Evolutionary conservation across 2,797 vertebrate genomes (phyloP).

Genomic region (Peromyscus melanophrys): DNA sequence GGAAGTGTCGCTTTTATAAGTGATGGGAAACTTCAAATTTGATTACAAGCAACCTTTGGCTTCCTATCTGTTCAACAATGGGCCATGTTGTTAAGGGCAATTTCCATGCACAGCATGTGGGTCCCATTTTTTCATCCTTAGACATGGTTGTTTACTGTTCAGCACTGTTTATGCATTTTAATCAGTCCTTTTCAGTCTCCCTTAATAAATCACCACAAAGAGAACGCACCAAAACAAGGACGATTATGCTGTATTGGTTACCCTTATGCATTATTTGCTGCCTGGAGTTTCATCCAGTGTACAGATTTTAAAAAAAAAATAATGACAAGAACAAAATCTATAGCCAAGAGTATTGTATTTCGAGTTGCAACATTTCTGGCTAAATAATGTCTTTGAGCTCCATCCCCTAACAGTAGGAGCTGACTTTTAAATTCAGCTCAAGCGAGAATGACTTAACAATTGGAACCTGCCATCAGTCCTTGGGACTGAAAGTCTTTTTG

Average conservation of each 20-base stretch:
- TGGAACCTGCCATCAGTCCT: slow-evolving; percentile 88
- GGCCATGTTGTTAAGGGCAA: slow-evolving; percentile 97
- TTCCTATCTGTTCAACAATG: slow-evolving; percentile 96
- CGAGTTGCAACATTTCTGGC: slow-evolving; percentile 86
- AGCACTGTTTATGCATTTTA: slow-evolving; percentile 93
- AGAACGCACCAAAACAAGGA: slow-evolving; percentile 90
- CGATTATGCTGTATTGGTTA: slow-evolving; percentile 88
- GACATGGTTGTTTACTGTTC: slow-evolving; percentile 99
- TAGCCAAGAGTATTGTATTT: slow-evolving; percentile 86
- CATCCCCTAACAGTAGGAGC: slow-evolving; percentile 85
- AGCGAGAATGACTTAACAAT: slow-evolving; percentile 89
- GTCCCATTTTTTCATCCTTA: slow-evolving; percentile 92
- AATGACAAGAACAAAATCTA: slow-evolving; percentile 85
- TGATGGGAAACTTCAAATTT: slow-evolving; percentile 98
- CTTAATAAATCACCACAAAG: slow-evolving; percentile 92
- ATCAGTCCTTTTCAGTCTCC: slow-evolving; percentile 91
- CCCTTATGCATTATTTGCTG: slow-evolving; percentile 85
- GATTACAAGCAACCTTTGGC: slow-evolving; percentile 99
- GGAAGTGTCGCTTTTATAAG: slow-evolving; percentile 92
- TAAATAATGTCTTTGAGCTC: slow-evolving; percentile 85
- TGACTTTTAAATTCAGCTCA: slow-evolving; percentile 90
- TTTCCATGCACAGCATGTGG: slow-evolving; percentile 99
- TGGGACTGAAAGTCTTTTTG: slow-evolving; percentile 87
- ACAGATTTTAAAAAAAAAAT: slow-evolving; percentile 84
- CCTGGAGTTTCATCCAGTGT: slow-evolving; percentile 83